These are phyloP conservation scores for Accipiter cooperii DNA, from an alignment of 2,113 vertebrate species.

Conservation along the genomic window DNA sequence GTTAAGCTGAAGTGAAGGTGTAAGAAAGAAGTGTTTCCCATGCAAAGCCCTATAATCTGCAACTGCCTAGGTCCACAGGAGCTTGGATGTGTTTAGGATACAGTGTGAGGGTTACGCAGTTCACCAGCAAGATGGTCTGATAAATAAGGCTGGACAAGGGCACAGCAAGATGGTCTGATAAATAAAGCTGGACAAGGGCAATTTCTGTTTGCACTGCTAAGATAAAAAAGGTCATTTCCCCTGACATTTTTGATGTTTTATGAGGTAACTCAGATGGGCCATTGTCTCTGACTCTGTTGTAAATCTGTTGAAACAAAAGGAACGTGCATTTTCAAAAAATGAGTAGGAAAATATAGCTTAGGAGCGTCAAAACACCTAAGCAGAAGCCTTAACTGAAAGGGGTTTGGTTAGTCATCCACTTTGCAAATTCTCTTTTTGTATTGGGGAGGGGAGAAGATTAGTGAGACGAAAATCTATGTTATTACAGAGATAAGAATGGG, in stretches of 20 bases:
- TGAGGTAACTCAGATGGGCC: neutral
- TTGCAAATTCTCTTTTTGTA: constrained; percentile 17
- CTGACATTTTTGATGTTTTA: neutral
- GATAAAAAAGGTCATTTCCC: neutral
- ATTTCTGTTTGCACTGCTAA: neutral
- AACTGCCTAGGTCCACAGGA: neutral
- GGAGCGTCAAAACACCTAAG: neutral
- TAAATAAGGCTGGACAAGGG: neutral
- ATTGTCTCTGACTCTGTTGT: neutral
- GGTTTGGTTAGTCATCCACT: constrained; percentile 15
- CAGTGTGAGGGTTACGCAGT: neutral
- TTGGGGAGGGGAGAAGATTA: neutral
- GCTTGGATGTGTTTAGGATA: neutral
- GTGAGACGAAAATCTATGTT: neutral
- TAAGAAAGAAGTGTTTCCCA: neutral
- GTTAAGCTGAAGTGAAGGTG: neutral
- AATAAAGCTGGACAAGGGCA: neutral
- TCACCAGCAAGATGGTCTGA: neutral
- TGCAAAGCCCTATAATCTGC: neutral
- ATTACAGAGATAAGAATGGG: neutral
- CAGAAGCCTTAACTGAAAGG: neutral
- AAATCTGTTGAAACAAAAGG: constrained; percentile 32
- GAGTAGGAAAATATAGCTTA: neutral
- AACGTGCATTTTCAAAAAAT: neutral
- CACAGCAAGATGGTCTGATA: neutral